A percentile compares a stretch with the other conserved stretches of the same genome.
phyloP scores from a whole-genome alignment of 2,113 vertebrate genomes.

The Syrmaticus mikado region DNA sequence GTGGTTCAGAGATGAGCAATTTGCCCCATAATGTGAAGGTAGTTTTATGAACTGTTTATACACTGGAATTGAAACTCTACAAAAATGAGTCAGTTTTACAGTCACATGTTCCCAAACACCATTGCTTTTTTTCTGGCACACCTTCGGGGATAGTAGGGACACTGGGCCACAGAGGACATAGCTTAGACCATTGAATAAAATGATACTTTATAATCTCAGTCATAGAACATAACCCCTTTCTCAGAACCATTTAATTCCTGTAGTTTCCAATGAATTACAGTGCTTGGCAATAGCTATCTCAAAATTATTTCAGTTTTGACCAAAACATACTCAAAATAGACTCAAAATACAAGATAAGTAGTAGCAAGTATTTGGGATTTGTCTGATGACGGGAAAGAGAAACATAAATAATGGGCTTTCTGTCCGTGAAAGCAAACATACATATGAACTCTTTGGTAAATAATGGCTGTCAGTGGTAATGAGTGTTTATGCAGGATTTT shows the following conservation, averaged over 20 bases:
- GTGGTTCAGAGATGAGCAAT: slow-evolving; percentile 59
- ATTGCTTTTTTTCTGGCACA: background rate
- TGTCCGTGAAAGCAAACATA: background rate
- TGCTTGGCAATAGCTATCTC: background rate
- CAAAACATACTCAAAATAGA: background rate
- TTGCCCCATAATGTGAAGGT: slow-evolving; percentile 44
- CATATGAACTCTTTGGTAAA: background rate
- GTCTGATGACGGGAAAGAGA: background rate
- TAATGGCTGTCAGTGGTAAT: background rate
- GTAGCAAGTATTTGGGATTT: background rate
- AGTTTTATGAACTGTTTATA: slow-evolving; percentile 16
- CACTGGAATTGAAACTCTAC: background rate
- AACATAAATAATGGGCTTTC: background rate
- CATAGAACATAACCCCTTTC: background rate
- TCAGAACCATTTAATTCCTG: background rate
- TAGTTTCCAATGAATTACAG: background rate
- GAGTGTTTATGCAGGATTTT: background rate
- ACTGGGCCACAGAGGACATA: background rate
- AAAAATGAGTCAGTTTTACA: background rate
- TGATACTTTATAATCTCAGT: background rate
- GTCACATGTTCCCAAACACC: background rate
- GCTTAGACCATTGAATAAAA: background rate
- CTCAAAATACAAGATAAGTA: accelerated
- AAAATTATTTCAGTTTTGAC: background rate
- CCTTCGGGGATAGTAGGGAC: background rate